phyloP scores from a whole-genome alignment of 2,797 vertebrate species.

The Artibeus jamaicensis region DNA sequence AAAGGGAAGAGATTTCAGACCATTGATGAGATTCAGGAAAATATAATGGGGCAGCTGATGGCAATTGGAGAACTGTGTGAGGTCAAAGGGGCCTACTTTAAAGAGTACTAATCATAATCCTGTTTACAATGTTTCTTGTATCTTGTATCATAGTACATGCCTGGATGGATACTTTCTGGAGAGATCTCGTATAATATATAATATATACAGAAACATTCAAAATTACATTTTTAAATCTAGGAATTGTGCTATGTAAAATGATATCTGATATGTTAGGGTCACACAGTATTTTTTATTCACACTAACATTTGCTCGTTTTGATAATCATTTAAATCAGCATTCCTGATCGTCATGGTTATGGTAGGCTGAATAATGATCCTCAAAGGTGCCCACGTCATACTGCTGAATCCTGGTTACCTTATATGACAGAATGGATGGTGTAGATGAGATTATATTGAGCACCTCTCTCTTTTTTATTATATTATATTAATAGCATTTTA shows the following conservation, averaged over 20 bases:
- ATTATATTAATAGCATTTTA: too few relatives aligned
- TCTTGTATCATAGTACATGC: too few relatives aligned
- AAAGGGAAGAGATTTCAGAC: too few relatives aligned
- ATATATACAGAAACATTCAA: not conserved
- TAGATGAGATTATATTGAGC: not conserved
- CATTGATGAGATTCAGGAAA: too few relatives aligned
- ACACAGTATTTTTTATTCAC: not conserved
- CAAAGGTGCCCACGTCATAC: not conserved
- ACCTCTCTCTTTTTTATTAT: too few relatives aligned
- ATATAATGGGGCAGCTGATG: too few relatives aligned
- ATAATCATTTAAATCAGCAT: not conserved
- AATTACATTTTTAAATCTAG: not conserved
- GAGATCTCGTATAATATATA: not conserved
- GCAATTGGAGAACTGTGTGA: too few relatives aligned
- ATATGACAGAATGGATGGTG: not conserved
- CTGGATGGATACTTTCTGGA: too few relatives aligned
- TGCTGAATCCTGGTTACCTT: not conserved
- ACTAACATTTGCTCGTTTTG: not conserved
- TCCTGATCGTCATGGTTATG: not conserved
- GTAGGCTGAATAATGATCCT: not conserved
- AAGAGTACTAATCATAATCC: too few relatives aligned
- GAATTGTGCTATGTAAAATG: not conserved
- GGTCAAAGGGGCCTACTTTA: too few relatives aligned
- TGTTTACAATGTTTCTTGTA: too few relatives aligned
- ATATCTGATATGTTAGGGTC: not conserved